phyloP scores from a whole-genome alignment of 2,113 vertebrate genomes.

The Tachuris rubrigastra region DNA sequence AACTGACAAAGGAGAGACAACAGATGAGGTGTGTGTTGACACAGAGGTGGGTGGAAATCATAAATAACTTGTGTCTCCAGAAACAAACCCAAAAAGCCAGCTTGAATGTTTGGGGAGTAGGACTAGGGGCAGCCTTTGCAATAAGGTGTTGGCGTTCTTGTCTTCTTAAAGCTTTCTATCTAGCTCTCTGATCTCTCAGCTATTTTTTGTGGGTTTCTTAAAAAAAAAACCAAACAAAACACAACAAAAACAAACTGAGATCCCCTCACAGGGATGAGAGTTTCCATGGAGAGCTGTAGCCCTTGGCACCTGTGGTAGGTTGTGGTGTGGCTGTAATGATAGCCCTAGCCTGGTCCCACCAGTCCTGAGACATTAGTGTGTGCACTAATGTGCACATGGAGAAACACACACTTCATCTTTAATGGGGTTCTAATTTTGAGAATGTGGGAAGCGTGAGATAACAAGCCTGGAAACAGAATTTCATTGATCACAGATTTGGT shows the following conservation, averaged over 20 bases:
- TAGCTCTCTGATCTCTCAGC: not conserved
- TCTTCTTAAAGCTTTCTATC: not conserved
- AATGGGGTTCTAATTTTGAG: not conserved
- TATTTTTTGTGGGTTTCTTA: slow-evolving; percentile 21
- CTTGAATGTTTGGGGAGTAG: not conserved
- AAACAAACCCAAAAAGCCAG: slow-evolving; percentile 18
- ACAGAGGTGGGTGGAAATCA: slow-evolving; percentile 13
- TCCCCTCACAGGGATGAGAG: slow-evolving; percentile 35
- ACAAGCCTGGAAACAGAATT: not conserved
- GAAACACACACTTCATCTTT: not conserved
- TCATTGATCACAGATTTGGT: not conserved
- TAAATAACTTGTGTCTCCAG: not conserved
- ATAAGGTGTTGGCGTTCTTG: not conserved
- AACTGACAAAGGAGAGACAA: slow-evolving; percentile 3
- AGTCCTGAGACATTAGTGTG: not conserved
- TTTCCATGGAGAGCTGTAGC: slow-evolving; percentile 56
- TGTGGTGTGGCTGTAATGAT: not conserved
- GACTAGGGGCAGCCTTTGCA: not conserved
- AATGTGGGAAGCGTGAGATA: fast-evolving
- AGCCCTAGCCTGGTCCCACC: not conserved
- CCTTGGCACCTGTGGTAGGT: slow-evolving; percentile 43
- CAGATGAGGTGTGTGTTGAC: not conserved
- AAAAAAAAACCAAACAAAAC: not conserved
- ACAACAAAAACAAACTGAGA: not conserved
- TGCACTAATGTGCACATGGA: fast-evolving